phyloP scores from a whole-genome alignment of 1,140 invertebrate species.

The Drosophila bifasciata region DNA sequence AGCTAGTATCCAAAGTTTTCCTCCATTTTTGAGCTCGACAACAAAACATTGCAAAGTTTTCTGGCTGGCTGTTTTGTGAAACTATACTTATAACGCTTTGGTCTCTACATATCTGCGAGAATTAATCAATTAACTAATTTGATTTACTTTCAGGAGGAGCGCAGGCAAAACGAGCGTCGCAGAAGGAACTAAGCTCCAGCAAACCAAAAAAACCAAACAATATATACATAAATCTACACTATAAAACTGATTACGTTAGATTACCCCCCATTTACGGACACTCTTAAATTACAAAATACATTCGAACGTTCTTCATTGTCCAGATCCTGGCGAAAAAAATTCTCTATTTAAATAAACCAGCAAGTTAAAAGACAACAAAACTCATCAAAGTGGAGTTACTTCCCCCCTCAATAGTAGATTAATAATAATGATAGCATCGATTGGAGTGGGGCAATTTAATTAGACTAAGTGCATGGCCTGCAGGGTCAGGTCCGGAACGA shows the following conservation, averaged over 20 bases:
- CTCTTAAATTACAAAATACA: conserved; percentile 38
- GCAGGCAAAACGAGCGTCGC: conserved; percentile 73
- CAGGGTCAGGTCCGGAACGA: conserved; percentile 2
- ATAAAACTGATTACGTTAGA: conserved; percentile 12
- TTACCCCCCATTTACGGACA: conserved; percentile 7
- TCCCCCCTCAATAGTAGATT: conserved; percentile 28
- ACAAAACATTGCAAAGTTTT: conserved; percentile 47
- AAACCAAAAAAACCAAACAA: not conserved
- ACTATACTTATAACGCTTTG: conserved; percentile 68
- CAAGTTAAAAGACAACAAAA: conserved; percentile 8
- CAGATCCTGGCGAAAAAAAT: conserved; percentile 16
- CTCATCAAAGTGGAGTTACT: conserved; percentile 19
- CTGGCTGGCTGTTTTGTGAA: conserved; percentile 60
- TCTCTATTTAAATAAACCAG: conserved; percentile 38
- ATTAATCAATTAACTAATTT: conserved; percentile 6
- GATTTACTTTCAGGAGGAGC: conserved; percentile 75
- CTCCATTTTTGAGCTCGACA: conserved; percentile 10
- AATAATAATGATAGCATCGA: conserved; percentile 61
- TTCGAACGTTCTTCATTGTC: conserved; percentile 15
- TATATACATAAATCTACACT: conserved; percentile 1
- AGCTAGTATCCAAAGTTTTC: conserved; percentile 14
- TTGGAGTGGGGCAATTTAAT: conserved; percentile 59
- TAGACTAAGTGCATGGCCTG: conserved; percentile 55
- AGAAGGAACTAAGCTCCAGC: conserved; percentile 59
- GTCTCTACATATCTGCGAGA: not conserved